These are phyloP conservation scores for Linyphia triangularis DNA, from an alignment of 2,888 invertebrate species.

Conservation along the genomic window DNA sequence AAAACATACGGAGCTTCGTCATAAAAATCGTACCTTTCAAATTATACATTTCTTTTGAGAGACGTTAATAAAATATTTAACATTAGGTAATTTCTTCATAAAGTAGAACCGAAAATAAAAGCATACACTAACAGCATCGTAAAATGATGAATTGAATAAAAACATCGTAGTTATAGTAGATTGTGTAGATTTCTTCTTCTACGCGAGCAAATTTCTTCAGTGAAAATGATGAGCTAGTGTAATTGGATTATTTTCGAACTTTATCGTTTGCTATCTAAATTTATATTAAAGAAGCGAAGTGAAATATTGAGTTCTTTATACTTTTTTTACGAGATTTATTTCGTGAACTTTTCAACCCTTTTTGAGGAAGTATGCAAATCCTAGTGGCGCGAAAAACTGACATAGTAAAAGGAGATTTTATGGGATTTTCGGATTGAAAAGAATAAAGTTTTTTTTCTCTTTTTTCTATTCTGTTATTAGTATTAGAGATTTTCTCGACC, in stretches of 20 bases:
- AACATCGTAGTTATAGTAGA: not conserved
- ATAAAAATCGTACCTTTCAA: too few relatives aligned
- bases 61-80: not conserved
- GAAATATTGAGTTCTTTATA: not conserved
- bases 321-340: not conserved
- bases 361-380: not conserved
- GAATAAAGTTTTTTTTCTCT: not conserved
- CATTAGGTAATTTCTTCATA: too few relatives aligned
- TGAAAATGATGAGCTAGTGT: constrained; percentile 42
- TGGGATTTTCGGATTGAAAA: not conserved
- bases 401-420: not conserved
- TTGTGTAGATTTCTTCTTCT: not conserved
- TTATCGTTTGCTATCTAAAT: constrained; percentile 43
- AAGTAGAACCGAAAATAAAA: not conserved
- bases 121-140: not conserved
- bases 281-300: constrained; percentile 32
- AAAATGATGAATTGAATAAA: not conserved
- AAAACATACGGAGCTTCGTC: too few relatives aligned
- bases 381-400: not conserved
- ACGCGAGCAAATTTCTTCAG: not conserved
- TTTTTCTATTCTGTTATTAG: not conserved
- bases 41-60: too few relatives aligned
- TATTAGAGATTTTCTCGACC: too few relatives aligned
- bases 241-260: constrained; percentile 36
- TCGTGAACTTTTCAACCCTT: not conserved